Conservation (phyloP, 2,888 invertebrate species). For the Dysmachus trigonus region DNA sequence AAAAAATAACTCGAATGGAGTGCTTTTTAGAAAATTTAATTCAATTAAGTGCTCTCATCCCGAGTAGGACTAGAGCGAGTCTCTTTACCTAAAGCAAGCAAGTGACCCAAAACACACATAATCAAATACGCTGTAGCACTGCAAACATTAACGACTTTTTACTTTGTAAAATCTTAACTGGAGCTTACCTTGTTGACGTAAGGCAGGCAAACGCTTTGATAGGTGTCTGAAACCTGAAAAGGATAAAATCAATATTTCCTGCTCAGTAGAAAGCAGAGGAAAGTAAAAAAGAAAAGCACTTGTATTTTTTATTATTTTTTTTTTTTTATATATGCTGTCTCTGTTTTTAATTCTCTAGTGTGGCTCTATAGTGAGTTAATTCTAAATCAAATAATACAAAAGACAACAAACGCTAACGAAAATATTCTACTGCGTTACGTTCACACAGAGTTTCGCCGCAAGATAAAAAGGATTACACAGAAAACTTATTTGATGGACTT, state of each 20-base stretch:
- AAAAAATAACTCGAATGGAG: neutral
- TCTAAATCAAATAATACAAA: constrained; percentile 10
- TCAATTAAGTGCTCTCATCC: neutral
- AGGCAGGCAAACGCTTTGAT: constrained; percentile 65
- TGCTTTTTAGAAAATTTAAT: neutral
- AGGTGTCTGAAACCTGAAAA: constrained; percentile 64
- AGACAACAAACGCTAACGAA: constrained; percentile 5
- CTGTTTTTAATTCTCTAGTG: constrained; percentile 1
- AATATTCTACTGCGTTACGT: constrained; percentile 11
- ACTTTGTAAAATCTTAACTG: constrained; percentile 39
- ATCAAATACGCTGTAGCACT: neutral
- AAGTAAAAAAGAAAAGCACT: neutral
- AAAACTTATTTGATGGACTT: neutral
- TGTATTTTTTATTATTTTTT: neutral
- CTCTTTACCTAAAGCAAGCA: neutral
- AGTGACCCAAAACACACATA: neutral
- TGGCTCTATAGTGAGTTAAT: constrained; percentile 21
- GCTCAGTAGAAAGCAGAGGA: constrained; percentile 45
- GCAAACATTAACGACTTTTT: neutral
- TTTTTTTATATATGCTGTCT: neutral
- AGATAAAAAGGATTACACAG: constrained; percentile 6
- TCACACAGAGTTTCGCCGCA: neutral
- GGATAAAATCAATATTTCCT: constrained; percentile 51
- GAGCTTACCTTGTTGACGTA: constrained; percentile 63
- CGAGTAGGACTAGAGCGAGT: too few relatives aligned